phyloP scores from a whole-genome alignment of 2,113 vertebrate genomes.

The Grus americana region DNA sequence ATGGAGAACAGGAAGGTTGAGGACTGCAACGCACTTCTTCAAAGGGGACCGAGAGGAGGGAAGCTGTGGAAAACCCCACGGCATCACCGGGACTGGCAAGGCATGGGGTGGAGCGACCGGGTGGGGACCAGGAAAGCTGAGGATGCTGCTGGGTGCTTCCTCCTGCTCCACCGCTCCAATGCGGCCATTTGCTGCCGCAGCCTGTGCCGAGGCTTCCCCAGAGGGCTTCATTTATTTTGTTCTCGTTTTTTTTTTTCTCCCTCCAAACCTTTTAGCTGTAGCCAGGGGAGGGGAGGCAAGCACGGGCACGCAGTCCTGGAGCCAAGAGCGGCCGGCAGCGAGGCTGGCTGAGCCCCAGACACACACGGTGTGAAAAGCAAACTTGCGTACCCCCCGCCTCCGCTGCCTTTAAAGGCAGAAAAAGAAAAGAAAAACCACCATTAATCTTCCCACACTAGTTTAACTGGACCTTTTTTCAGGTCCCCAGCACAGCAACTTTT shows the following conservation, averaged over 20 bases:
- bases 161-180: not conserved
- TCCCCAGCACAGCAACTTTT: not conserved
- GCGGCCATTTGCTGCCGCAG: not conserved
- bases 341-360: not conserved
- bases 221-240: not conserved
- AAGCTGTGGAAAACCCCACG: not conserved
- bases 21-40: not conserved
- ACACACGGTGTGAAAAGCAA: not conserved
- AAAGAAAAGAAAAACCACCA: not conserved
- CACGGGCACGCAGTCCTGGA: not conserved
- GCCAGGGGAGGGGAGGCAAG: not conserved
- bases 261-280: not conserved
- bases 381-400: not conserved
- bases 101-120: accelerated
- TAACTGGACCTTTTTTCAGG: not conserved
- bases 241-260: not conserved
- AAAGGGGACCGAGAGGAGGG: not conserved
- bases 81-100: not conserved
- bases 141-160: not conserved
- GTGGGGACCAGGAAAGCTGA: not conserved
- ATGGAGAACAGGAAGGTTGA: not conserved
- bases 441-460: conserved; percentile 14
- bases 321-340: not conserved
- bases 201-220: not conserved
- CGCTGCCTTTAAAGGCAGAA: not conserved